These are phyloP conservation scores for Petrolisthes cinctipes DNA, from an alignment of 2,888 invertebrate genomes.

Conservation along the genomic window DNA sequence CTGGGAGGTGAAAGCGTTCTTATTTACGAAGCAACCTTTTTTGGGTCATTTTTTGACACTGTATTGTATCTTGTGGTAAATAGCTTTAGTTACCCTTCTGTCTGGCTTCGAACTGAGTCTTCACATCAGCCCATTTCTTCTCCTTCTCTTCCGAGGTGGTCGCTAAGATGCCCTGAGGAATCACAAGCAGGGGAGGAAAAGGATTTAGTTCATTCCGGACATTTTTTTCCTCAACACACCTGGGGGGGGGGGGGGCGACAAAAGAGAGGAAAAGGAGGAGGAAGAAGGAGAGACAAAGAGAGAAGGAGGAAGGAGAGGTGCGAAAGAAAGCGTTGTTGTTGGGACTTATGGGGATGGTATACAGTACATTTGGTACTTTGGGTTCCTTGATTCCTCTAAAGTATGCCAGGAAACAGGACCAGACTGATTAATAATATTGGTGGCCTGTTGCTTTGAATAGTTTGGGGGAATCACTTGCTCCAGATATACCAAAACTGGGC, in stretches of 20 bases:
- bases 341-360: no score
- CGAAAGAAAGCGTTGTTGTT: neutral
- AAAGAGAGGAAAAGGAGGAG: neutral
- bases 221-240: neutral
- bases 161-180: constrained; percentile 85
- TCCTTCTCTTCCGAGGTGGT: constrained; percentile 86
- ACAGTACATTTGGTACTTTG: no score
- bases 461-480: no score
- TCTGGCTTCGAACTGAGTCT: constrained; percentile 88
- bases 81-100: constrained; percentile 75
- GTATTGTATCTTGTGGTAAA: neutral
- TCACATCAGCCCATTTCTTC: constrained; percentile 89
- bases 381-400: no score
- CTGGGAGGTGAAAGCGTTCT: no score
- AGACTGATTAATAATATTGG: no score
- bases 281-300: neutral
- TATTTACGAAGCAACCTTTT: no score
- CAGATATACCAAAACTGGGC: no score
- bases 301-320: no score
- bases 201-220: neutral
- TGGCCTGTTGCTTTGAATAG: no score
- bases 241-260: neutral
- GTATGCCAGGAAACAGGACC: no score
- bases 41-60: neutral
- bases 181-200: constrained; percentile 56